Evolutionary conservation across 2,113 vertebrate species (phyloP).

Genomic region (Ammospiza caudacuta): DNA sequence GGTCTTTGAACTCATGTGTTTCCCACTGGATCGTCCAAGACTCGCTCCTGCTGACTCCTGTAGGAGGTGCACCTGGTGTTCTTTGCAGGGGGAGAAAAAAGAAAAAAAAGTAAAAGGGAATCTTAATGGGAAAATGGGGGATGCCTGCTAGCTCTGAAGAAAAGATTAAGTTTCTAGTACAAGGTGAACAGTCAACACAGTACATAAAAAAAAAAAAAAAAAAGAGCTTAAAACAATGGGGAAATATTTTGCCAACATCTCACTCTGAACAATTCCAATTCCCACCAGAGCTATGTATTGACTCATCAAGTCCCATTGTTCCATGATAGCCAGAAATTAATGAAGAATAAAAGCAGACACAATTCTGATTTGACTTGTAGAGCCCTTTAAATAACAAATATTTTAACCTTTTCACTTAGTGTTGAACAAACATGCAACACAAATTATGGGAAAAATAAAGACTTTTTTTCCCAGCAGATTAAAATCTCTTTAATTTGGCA

Average conservation of each 20-base stretch:
- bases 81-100: fast-evolving
- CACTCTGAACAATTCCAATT: constrained; percentile 27
- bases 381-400: background rate
- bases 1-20: background rate
- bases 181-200: background rate
- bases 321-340: background rate
- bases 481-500: background rate
- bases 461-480: background rate
- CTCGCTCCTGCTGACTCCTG: background rate
- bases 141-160: background rate
- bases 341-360: background rate
- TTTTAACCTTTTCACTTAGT: constrained; percentile 44
- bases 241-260: constrained; percentile 40
- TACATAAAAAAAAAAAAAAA: background rate
- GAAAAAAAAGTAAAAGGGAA: background rate
- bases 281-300: background rate
- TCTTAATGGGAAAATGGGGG: background rate
- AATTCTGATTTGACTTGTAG: background rate
- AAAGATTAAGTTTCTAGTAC: constrained; percentile 15
- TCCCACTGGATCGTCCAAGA: background rate
- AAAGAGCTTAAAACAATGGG: constrained; percentile 28
- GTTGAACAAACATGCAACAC: background rate
- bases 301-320: background rate
- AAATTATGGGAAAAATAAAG: background rate
- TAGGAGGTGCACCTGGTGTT: background rate